Percentiles rank a stretch among this genome's conserved stretches.
Conservation (phyloP, 1,140 invertebrate species). For the Hylaeus volcanicus region DNA sequence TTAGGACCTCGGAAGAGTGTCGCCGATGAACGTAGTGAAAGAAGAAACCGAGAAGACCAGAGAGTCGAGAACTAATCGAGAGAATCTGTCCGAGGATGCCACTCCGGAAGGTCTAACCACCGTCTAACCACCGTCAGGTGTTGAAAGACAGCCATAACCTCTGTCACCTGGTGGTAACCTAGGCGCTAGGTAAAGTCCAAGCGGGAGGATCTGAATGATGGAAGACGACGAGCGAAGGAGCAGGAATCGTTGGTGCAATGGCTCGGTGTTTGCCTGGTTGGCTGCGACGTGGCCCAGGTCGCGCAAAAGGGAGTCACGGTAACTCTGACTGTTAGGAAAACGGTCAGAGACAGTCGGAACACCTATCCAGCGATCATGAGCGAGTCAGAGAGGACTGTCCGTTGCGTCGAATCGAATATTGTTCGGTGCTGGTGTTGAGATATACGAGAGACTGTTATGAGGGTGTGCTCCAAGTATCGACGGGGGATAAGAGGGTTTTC, state of each 20-base stretch:
- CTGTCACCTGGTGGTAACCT: constrained; percentile 52
- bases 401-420: neutral
- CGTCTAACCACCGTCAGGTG: too few relatives aligned
- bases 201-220: neutral
- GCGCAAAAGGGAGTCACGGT: too few relatives aligned
- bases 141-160: too few relatives aligned
- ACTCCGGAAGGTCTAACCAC: too few relatives aligned
- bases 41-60: too few relatives aligned
- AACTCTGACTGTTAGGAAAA: too few relatives aligned
- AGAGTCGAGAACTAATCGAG: too few relatives aligned
- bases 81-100: too few relatives aligned
- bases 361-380: neutral
- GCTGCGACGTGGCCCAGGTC: neutral
- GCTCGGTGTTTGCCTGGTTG: neutral
- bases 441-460: constrained; percentile 37
- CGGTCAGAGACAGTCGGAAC: neutral
- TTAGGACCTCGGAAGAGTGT: too few relatives aligned
- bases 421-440: neutral
- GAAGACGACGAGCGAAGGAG: too few relatives aligned
- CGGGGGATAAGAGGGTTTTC: neutral
- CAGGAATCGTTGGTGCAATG: neutral
- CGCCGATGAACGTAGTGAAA: too few relatives aligned
- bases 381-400: neutral
- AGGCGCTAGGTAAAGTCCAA: neutral
- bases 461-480: constrained; percentile 17